Evolutionary conservation across 2,113 vertebrate genomes (phyloP).

Genomic region (Entomyzon cyanotis): DNA sequence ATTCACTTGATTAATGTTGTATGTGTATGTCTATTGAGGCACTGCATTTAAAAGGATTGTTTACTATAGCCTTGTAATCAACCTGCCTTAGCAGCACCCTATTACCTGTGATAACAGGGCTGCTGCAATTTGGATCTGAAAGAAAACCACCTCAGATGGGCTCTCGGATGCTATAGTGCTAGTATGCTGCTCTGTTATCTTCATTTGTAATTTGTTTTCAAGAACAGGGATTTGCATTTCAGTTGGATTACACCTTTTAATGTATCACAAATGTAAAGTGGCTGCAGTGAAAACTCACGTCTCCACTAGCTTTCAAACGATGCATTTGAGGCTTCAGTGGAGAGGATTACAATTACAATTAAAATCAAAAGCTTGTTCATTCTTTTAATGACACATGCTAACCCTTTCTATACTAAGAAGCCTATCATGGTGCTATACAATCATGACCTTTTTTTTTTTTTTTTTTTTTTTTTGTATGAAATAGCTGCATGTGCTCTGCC

Average conservation of each 20-base stretch:
- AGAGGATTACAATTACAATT: slow-evolving; percentile 90
- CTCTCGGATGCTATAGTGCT: slow-evolving; percentile 79
- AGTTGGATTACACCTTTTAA: slow-evolving; percentile 92
- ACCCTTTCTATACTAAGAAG: slow-evolving; percentile 74
- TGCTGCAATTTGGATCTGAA: slow-evolving; percentile 81
- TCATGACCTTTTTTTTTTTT: neutral
- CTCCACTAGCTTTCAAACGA: slow-evolving; percentile 82
- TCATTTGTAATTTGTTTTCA: slow-evolving; percentile 90
- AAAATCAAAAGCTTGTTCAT: slow-evolving; percentile 83
- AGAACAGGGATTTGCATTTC: slow-evolving; percentile 96
- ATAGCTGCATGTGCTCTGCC: neutral
- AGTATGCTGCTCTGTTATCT: slow-evolving; percentile 81
- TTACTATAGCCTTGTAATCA: slow-evolving; percentile 87
- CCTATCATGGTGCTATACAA: neutral
- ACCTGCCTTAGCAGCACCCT: slow-evolving; percentile 80
- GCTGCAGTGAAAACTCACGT: slow-evolving; percentile 71
- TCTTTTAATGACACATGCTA: slow-evolving; percentile 78
- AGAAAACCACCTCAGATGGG: slow-evolving; percentile 61
- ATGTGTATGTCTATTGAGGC: slow-evolving; percentile 60
- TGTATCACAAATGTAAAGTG: slow-evolving; percentile 79
- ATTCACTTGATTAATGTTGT: slow-evolving; percentile 81
- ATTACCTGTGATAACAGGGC: slow-evolving; percentile 83
- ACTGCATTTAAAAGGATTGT: slow-evolving; percentile 78
- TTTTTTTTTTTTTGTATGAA: slow-evolving; percentile 13
- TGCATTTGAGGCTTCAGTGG: slow-evolving; percentile 83